Base-by-base conservation (phyloP, 2,888 invertebrate species). In the Luffia ferchaultella region DNA sequence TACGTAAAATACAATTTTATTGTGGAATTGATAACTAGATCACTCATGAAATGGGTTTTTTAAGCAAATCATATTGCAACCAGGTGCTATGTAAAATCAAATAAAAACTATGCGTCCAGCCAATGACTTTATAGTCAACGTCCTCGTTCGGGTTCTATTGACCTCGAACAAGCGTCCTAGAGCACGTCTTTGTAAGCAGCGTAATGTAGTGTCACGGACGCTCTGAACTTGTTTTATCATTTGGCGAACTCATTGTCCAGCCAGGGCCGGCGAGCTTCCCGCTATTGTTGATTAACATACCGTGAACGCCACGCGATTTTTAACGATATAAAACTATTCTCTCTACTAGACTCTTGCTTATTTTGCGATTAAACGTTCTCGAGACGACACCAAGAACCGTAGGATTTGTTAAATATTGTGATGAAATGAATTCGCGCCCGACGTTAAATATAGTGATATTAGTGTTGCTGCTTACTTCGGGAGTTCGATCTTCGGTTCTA, bases 231-330 rank as follows among this genome's bases (percentile, higher is more conserved):
- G 57, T 52, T 58, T 52, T 42, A 46, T 52, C 54, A 63, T 62
- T 65, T 58, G 61, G 60, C 60, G 57, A 55, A 58, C 54, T 64
- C 67, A 79, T 79, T 82, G 80, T 82, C 65, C 65, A 63, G 56
- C 58, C 58, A 61, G 62, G 58, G 62, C 60, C 60, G 67, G 74
- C 73, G 73, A 68, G 72, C 69, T 84, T 85, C 85, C 85, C 78
- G 76, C 70, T 73, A 84, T 85, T 85, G 84, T 85, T 61, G 63
- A 64, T 60, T 73, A 72, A 84, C 67, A 55, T 54, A 58, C 75
- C 82, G 71, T 76, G 84, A 85, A 83, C 71, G 69, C 64, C 70
- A 70, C 69, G 67, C 70, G 67, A 68, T 70, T 70, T 63, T 62
- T 60, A 62, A 57, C 67, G 62, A 72, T 82, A 83, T 83, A 83